These are phyloP conservation scores for Tortrix viridana DNA, from an alignment of 2,888 invertebrate genomes.

Conservation along the genomic window DNA sequence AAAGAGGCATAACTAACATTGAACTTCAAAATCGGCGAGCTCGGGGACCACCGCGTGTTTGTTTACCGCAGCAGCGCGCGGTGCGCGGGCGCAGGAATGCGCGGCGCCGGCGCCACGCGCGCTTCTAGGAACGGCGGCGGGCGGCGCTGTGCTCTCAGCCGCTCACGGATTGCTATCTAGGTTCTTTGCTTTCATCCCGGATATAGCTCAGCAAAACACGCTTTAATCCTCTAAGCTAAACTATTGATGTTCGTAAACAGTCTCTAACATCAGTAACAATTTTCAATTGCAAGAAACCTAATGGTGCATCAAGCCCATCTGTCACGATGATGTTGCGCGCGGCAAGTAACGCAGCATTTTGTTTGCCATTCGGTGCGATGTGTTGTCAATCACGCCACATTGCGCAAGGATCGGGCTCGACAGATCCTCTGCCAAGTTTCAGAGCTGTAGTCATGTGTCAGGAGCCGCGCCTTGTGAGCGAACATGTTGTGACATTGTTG, in stretches of 20 bases:
- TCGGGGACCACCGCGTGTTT: not conserved
- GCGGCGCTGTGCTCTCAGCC: not conserved
- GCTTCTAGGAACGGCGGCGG: constrained; percentile 29
- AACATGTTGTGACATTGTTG: not conserved
- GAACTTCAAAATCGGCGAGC: not conserved
- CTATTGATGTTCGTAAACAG: not conserved
- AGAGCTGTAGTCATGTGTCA: constrained; percentile 8
- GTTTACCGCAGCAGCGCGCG: not conserved
- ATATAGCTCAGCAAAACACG: constrained; percentile 1
- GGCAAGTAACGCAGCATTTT: not conserved
- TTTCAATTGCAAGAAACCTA: not conserved
- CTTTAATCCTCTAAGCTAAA: not conserved
- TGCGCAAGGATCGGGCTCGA: constrained; percentile 13
- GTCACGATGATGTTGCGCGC: constrained; percentile 7
- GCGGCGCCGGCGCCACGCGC: constrained; percentile 28
- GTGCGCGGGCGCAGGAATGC: constrained; percentile 3
- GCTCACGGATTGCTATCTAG: not conserved
- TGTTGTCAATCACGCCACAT: constrained; percentile 15
- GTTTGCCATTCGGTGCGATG: constrained; percentile 16
- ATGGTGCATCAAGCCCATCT: constrained; percentile 17
- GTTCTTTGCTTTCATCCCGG: not conserved
- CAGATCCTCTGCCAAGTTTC: constrained; percentile 32
- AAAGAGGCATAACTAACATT: no score
- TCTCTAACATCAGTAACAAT: not conserved
- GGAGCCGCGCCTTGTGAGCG: not conserved